These are phyloP conservation scores for Oxytorus armatus DNA, from an alignment of 2,888 invertebrate genomes.

Conservation along the genomic window DNA sequence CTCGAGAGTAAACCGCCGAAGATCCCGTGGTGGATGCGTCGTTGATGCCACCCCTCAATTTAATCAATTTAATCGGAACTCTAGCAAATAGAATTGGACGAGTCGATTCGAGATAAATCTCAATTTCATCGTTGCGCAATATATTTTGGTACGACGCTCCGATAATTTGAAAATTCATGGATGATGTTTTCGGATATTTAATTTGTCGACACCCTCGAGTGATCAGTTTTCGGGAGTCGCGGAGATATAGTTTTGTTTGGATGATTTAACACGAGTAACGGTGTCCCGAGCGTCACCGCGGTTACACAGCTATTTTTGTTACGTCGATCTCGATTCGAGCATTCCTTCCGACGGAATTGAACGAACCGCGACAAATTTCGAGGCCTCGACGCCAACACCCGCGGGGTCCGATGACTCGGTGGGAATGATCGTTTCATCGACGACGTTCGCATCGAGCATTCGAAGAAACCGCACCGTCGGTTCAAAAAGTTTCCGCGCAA, in stretches of 20 bases:
- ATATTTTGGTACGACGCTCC: too few species aligned
- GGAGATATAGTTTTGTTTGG: not conserved
- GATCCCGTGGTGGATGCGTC: constrained; percentile 11
- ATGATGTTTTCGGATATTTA: too few species aligned
- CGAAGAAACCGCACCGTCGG: not conserved
- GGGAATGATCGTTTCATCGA: constrained; percentile 43
- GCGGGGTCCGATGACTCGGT: constrained; percentile 46
- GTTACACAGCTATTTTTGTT: not conserved
- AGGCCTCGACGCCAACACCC: constrained; percentile 22
- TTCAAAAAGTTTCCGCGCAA: constrained; percentile 6
- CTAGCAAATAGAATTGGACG: too few species aligned
- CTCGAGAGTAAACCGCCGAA: not conserved
- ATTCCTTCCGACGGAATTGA: constrained; percentile 26
- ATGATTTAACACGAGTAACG: not conserved
- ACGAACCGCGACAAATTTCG: constrained; percentile 22
- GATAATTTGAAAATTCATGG: too few species aligned
- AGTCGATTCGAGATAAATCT: too few species aligned
- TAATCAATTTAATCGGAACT: too few species aligned
- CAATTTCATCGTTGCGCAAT: too few species aligned
- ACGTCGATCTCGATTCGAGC: constrained; percentile 3
- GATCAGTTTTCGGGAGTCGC: too few species aligned
- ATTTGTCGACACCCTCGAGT: too few species aligned
- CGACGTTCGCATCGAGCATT: constrained; percentile 24
- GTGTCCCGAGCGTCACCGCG: too few species aligned
- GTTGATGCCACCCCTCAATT: too few species aligned